phyloP scores from a whole-genome alignment of 2,113 vertebrate species.

The Stomatorhinus ivindoensis region DNA sequence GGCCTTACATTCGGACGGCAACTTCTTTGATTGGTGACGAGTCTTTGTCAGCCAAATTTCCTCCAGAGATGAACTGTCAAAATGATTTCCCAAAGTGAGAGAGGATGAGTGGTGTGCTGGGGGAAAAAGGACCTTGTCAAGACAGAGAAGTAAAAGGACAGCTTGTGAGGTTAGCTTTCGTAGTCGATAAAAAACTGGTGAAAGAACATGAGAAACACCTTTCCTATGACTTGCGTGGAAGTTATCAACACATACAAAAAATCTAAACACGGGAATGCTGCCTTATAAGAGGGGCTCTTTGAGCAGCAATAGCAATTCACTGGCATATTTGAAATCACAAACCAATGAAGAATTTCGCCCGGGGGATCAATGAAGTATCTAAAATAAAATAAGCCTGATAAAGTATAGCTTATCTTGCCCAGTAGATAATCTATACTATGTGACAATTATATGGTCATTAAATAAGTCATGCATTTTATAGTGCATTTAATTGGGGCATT shows the following conservation, averaged over 20 bases:
- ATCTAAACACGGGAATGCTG: background rate
- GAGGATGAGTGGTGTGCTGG: background rate
- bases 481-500: background rate
- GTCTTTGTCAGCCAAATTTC: background rate
- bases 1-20: background rate
- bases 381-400: background rate
- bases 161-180: background rate
- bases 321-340: background rate
- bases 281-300: background rate
- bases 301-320: background rate
- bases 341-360: background rate
- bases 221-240: background rate
- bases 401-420: background rate
- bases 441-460: background rate
- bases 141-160: background rate
- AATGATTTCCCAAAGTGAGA: background rate
- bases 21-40: background rate
- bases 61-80: background rate
- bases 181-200: background rate
- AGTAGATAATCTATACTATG: background rate
- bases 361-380: background rate
- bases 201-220: background rate
- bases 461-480: background rate
- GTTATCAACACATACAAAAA: background rate
- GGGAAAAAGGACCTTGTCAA: background rate